These are phyloP conservation scores for Cladorhizidae sp. DNA, from an alignment of 37 sponge, comb jelly and placozoan genomes.

Conservation along the genomic window DNA sequence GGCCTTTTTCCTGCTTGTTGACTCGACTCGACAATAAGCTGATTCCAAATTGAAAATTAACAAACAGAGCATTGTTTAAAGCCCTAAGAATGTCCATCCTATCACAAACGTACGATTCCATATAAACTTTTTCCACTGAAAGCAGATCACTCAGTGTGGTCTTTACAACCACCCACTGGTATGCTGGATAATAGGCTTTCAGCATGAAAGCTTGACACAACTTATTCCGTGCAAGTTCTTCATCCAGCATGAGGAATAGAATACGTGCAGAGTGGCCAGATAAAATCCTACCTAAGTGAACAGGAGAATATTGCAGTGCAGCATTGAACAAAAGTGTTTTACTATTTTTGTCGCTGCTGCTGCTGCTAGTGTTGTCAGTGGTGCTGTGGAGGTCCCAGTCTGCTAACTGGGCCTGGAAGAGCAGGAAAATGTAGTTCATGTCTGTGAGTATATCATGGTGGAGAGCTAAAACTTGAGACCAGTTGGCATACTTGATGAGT, in stretches of 20 bases:
- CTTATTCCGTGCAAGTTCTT: not conserved
- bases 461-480: not conserved
- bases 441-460: not conserved
- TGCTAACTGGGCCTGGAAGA: not conserved
- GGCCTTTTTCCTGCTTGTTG: too few species aligned
- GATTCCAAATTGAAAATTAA: too few species aligned
- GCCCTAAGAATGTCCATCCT: not conserved
- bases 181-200: not conserved
- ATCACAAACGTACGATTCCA: not conserved
- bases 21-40: too few species aligned
- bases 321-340: not conserved
- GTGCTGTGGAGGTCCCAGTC: too few species aligned
- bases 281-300: not conserved
- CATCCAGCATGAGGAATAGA: not conserved
- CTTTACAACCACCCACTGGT: not conserved
- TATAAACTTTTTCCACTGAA: not conserved
- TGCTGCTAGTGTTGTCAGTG: too few species aligned
- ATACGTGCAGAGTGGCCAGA: not conserved
- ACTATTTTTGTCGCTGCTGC: not conserved
- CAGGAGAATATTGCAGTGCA: not conserved
- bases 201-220: not conserved
- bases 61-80: not conserved
- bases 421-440: slow-evolving; percentile 8
- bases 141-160: not conserved
- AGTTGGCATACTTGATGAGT: not conserved